phyloP scores from a whole-genome alignment of 2,797 vertebrate genomes.

The Selene dorsalis region DNA sequence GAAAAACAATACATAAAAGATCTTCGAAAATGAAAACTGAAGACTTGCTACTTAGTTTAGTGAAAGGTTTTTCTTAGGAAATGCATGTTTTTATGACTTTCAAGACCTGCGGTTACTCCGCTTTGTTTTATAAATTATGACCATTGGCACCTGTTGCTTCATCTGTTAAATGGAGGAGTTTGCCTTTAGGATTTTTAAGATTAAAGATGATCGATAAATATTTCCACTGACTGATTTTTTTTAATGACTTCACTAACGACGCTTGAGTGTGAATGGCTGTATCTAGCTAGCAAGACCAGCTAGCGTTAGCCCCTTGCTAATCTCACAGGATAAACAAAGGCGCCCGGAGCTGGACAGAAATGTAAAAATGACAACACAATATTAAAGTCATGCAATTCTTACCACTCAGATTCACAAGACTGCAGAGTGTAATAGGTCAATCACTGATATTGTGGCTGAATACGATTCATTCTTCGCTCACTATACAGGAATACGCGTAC shows the following conservation, averaged over 20 bases:
- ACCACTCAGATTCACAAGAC: conserved; percentile 13
- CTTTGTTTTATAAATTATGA: background rate
- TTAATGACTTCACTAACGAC: background rate
- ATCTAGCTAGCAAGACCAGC: conserved; percentile 29
- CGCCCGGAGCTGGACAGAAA: accelerated
- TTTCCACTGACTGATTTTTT: background rate
- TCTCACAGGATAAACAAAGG: background rate
- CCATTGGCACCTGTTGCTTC: background rate
- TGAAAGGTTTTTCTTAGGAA: background rate
- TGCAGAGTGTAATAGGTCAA: background rate
- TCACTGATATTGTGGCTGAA: background rate
- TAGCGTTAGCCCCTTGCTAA: conserved; percentile 28
- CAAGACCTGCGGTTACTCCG: background rate
- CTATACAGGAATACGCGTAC: background rate
- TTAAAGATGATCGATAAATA: background rate
- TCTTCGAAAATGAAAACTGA: no score
- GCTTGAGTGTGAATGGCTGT: conserved; percentile 2
- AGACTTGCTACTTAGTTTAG: no score
- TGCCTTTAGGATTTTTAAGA: background rate
- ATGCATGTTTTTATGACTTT: background rate
- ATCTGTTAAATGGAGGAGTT: background rate
- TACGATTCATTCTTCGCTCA: background rate
- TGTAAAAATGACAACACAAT: background rate
- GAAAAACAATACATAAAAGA: no score
- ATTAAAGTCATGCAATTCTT: background rate